phyloP scores from a whole-genome alignment of 2,888 invertebrate species.

The Criorhina ranunculi region DNA sequence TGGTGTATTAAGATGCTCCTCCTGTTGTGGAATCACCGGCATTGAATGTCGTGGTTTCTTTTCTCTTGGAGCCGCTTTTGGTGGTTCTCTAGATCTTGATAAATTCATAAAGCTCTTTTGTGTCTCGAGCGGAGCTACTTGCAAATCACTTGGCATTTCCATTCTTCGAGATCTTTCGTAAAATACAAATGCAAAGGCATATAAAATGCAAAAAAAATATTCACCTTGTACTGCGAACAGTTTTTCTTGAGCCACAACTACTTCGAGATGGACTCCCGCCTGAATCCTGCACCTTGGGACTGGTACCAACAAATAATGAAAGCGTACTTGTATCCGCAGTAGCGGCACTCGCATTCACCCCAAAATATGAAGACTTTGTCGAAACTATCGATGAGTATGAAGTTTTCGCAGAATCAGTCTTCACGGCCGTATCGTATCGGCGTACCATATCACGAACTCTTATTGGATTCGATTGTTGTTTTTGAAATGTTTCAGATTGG shows the following conservation, averaged over 20 bases:
- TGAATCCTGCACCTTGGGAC: conserved; percentile 37
- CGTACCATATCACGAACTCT: conserved; percentile 82
- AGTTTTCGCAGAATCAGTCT: conserved; percentile 46
- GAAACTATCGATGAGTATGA: conserved; percentile 78
- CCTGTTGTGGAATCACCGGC: background rate
- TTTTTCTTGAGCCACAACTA: conserved; percentile 38
- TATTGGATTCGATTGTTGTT: conserved; percentile 23
- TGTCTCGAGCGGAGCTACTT: conserved; percentile 18
- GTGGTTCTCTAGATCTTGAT: conserved; percentile 53
- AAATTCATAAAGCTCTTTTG: conserved; percentile 70
- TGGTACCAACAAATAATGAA: conserved; percentile 66
- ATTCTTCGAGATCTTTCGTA: conserved; percentile 13
- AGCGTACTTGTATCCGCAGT: conserved; percentile 9
- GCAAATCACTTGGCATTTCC: conserved; percentile 23
- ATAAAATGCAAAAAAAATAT: background rate
- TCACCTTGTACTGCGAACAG: conserved; percentile 39
- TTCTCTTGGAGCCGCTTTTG: conserved; percentile 48
- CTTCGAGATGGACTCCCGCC: conserved; percentile 11
- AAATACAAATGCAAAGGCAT: background rate
- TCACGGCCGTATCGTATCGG: conserved; percentile 80
- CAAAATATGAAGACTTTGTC: conserved; percentile 80
- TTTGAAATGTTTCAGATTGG: background rate
- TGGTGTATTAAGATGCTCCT: background rate
- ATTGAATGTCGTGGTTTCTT: conserved; percentile 39
- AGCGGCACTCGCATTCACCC: conserved; percentile 63